phyloP scores from a whole-genome alignment of 2,888 invertebrate genomes.

The Furcula furcula region DNA sequence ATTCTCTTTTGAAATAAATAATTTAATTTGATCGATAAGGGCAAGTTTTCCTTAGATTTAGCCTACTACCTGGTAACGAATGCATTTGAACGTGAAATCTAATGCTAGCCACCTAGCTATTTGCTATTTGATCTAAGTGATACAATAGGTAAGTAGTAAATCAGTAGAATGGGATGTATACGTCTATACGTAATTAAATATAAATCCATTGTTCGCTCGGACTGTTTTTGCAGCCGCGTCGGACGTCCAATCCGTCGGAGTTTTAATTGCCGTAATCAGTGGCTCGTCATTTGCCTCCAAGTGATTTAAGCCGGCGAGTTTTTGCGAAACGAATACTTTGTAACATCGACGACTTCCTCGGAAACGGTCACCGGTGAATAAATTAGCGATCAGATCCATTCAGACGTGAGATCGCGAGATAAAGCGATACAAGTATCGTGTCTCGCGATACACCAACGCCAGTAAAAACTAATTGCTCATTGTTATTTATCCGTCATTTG shows the following conservation, averaged over 20 bases:
- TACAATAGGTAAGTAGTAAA: no score
- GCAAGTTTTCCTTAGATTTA: no score
- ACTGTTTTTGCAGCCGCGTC: no score
- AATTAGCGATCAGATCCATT: conserved; percentile 33
- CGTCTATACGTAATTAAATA: no score
- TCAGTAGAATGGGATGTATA: no score
- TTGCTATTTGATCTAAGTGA: no score
- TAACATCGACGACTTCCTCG: conserved; percentile 32
- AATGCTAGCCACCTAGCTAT: no score
- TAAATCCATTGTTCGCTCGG: no score
- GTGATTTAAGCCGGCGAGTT: conserved; percentile 37
- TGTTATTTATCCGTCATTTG: background rate
- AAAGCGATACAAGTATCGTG: background rate
- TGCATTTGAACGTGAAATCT: no score
- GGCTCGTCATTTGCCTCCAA: conserved; percentile 51
- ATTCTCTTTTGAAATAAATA: no score
- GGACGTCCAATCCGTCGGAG: conserved; percentile 17
- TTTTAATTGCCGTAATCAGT: conserved; percentile 54
- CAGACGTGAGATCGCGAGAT: conserved; percentile 9
- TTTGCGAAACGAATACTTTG: conserved; percentile 25
- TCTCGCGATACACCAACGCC: background rate
- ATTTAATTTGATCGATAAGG: no score
- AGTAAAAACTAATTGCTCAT: background rate
- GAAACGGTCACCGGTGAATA: conserved; percentile 31
- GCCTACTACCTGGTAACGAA: no score